Conservation (phyloP, 2,113 vertebrate genomes). For the Malaclemys terrapin region DNA sequence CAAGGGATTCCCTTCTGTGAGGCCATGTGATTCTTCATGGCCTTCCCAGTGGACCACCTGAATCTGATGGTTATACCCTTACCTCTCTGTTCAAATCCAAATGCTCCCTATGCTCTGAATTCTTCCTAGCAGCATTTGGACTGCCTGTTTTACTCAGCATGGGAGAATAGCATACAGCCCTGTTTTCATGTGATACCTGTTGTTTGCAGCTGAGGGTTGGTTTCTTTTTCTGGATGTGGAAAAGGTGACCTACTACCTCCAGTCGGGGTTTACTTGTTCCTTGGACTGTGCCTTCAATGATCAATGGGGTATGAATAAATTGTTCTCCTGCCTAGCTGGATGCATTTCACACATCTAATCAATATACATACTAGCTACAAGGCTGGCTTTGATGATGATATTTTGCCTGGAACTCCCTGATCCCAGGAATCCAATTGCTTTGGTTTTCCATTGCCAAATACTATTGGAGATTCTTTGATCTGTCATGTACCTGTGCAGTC, state of each 20-base stretch:
- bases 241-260: neutral
- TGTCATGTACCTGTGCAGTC: neutral
- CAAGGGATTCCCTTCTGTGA: neutral
- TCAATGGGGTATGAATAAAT: neutral
- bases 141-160: neutral
- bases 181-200: neutral
- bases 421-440: neutral
- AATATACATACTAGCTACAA: fast-evolving
- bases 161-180: neutral
- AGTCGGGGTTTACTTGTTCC: neutral
- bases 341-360: neutral
- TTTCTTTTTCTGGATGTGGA: neutral
- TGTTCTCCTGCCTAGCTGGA: fast-evolving
- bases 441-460: neutral
- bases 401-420: neutral
- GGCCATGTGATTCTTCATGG: neutral
- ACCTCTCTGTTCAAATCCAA: neutral
- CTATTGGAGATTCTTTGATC: neutral
- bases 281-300: neutral
- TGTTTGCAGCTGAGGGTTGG: neutral
- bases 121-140: neutral
- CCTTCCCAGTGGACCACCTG: neutral
- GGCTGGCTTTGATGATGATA: neutral
- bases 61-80: neutral
- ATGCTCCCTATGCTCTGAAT: neutral